phyloP scores from a whole-genome alignment of 2,888 invertebrate species.

The Habroteleia sp. region DNA sequence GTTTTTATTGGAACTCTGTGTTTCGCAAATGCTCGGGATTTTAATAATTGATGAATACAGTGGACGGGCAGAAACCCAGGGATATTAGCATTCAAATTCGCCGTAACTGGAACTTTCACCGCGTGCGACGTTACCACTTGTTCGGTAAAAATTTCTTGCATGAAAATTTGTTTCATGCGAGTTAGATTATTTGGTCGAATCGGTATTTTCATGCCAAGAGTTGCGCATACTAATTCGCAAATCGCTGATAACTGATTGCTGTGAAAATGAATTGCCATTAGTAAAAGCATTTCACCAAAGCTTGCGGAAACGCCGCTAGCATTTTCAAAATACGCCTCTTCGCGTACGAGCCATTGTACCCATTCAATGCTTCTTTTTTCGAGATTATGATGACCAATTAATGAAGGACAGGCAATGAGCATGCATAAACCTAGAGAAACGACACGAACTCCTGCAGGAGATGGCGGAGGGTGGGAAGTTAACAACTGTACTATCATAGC shows the following conservation, averaged over 20 bases:
- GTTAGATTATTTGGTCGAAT: slow-evolving; percentile 93
- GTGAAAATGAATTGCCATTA: slow-evolving; percentile 98
- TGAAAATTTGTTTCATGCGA: slow-evolving; percentile 95
- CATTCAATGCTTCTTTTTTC: slow-evolving; percentile 95
- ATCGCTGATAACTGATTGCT: slow-evolving; percentile 96
- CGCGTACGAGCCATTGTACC: slow-evolving; percentile 95
- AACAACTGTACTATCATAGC: slow-evolving; percentile 90
- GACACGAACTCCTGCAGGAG: slow-evolving; percentile 95
- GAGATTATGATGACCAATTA: slow-evolving; percentile 86
- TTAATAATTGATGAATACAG: slow-evolving; percentile 96
- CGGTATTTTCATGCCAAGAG: slow-evolving; percentile 96
- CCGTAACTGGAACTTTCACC: slow-evolving; percentile 96
- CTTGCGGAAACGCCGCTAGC: slow-evolving; percentile 93
- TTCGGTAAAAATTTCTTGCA: slow-evolving; percentile 97
- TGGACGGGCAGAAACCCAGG: slow-evolving; percentile 96
- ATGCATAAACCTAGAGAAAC: slow-evolving; percentile 96
- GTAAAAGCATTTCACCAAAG: slow-evolving; percentile 96
- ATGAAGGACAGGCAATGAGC: slow-evolving; percentile 95
- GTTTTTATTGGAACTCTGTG: slow-evolving; percentile 97
- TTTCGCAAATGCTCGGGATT: slow-evolving; percentile 96
- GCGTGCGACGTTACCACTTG: slow-evolving; percentile 98
- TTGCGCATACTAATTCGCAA: slow-evolving; percentile 95
- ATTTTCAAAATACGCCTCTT: slow-evolving; percentile 93
- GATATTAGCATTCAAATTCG: slow-evolving; percentile 92
- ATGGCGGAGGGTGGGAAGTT: slow-evolving; percentile 93